These are phyloP conservation scores for Archilochus colubris DNA, from an alignment of 2,113 vertebrate species.

Conservation along the genomic window DNA sequence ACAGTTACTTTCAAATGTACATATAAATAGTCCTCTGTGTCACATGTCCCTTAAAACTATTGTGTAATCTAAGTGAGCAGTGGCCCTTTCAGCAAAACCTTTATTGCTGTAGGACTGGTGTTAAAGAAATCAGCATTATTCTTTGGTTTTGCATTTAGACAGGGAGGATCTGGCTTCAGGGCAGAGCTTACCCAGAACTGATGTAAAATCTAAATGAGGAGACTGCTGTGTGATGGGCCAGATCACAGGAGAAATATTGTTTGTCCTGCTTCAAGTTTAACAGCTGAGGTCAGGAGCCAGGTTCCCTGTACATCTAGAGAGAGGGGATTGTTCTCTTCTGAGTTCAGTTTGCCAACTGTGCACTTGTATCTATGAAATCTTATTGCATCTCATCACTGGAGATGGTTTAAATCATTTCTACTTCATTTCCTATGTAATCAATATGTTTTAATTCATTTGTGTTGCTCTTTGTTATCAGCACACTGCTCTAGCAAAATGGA, in stretches of 20 bases:
- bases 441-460: constrained; percentile 24
- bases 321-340: background rate
- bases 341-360: constrained; percentile 19
- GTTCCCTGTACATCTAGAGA: background rate
- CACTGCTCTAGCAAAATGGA: background rate
- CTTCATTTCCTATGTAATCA: constrained; percentile 30
- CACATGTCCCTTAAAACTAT: constrained; percentile 33
- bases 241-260: constrained; percentile 14
- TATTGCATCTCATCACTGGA: constrained; percentile 31
- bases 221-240: constrained; percentile 1
- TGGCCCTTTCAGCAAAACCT: constrained; percentile 29
- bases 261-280: constrained; percentile 25
- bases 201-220: constrained; percentile 73
- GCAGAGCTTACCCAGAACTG: constrained; percentile 59
- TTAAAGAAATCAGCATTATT: background rate
- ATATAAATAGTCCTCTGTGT: background rate
- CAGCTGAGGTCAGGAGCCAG: constrained; percentile 55
- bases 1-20: constrained; percentile 32
- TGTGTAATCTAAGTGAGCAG: constrained; percentile 35
- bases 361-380: background rate
- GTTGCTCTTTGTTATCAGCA: background rate
- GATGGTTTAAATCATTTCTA: constrained; percentile 40
- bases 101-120: constrained; percentile 13
- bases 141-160: constrained; percentile 65
- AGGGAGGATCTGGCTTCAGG: constrained; percentile 20